Evolutionary conservation across 2,113 vertebrate genomes (phyloP).

Genomic region (Delphinus delphis): DNA sequence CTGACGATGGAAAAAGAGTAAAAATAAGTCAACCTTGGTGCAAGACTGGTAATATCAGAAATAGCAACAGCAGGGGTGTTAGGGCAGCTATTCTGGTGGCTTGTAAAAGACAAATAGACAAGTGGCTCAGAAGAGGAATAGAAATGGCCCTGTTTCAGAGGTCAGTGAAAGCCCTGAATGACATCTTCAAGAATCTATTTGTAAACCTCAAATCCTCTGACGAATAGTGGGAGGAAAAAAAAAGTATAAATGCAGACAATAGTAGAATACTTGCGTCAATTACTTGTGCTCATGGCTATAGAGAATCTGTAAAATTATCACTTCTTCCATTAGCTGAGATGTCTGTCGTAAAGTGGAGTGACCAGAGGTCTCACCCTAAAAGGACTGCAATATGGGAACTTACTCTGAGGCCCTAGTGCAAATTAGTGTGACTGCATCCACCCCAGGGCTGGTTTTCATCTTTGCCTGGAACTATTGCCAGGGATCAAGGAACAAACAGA

Average conservation of each 20-base stretch:
- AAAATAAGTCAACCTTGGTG: neutral
- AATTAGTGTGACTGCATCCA: neutral
- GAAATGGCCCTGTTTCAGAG: neutral
- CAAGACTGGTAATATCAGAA: neutral
- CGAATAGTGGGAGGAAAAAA: neutral
- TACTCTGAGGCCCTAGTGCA: neutral
- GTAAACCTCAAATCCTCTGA: conserved; percentile 31
- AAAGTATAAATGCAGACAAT: neutral
- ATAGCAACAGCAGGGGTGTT: neutral
- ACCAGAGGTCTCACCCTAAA: neutral
- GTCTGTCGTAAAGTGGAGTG: neutral
- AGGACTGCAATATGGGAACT: neutral
- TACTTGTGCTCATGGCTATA: neutral
- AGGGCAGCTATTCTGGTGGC: neutral
- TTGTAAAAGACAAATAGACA: conserved; percentile 24
- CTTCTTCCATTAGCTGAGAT: neutral
- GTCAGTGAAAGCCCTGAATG: neutral
- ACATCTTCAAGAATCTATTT: conserved; percentile 21
- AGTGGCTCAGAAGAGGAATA: neutral
- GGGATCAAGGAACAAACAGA: conserved; percentile 17
- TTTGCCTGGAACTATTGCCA: neutral
- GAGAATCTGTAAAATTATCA: neutral
- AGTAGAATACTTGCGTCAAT: neutral
- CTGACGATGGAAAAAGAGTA: neutral
- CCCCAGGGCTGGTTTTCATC: neutral